phyloP scores from a whole-genome alignment of 1,140 invertebrate genomes.

The Papilio polytes region DNA sequence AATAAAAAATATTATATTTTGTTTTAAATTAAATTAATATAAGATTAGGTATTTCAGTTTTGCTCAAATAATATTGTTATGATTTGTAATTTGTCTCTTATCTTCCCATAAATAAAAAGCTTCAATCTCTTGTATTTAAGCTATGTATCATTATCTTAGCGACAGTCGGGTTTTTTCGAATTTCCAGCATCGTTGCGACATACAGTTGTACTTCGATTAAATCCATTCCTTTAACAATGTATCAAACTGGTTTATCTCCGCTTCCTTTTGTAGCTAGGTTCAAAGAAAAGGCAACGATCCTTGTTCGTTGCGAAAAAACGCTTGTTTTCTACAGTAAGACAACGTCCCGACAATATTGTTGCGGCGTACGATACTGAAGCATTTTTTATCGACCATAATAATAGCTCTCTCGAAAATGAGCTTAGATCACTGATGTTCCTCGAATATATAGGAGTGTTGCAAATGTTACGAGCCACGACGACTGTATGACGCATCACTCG shows the following conservation, averaged over 20 bases:
- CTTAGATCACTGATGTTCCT: constrained; percentile 30
- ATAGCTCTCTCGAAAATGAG: constrained; percentile 17
- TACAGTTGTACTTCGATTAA: constrained; percentile 4
- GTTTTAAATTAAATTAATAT: no score
- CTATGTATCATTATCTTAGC: neutral
- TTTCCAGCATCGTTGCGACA: neutral
- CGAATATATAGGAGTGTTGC: constrained; percentile 46
- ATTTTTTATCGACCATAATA: constrained; percentile 28
- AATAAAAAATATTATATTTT: neutral
- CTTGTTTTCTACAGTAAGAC: constrained; percentile 29
- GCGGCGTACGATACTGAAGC: neutral
- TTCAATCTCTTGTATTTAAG: neutral
- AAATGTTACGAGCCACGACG: constrained; percentile 47
- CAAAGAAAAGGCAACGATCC: constrained; percentile 32
- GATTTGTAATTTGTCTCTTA: neutral
- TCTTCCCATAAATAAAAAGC: neutral
- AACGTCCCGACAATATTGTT: constrained; percentile 23
- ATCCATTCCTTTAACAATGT: constrained; percentile 24
- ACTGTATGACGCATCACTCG: constrained; percentile 45
- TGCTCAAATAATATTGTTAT: no score
- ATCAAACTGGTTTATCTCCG: constrained; percentile 26
- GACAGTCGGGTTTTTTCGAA: neutral
- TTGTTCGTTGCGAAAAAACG: constrained; percentile 25
- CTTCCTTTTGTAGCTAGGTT: constrained; percentile 27
- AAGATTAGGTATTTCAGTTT: no score